Percentiles rank a stretch among this genome's conserved stretches.
phyloP scores from a whole-genome alignment of 2,888 invertebrate genomes.

The Drosophila stalkeri region DNA sequence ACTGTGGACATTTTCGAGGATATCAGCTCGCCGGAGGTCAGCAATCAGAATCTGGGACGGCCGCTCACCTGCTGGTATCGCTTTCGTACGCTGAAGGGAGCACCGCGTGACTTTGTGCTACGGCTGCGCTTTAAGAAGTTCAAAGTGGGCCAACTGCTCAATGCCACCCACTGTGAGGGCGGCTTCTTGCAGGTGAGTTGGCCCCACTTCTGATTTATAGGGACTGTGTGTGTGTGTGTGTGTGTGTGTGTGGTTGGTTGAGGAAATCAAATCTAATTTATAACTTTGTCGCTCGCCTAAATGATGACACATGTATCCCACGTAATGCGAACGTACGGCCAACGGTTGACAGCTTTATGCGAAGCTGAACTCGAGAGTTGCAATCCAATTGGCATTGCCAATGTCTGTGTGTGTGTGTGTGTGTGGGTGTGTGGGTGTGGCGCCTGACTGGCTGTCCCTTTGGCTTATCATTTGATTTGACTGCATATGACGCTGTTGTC shows the following conservation, averaged over 20 bases:
- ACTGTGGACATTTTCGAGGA: constrained; percentile 97
- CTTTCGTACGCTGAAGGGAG: constrained; percentile 94
- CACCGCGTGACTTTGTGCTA: constrained; percentile 95
- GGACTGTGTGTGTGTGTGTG: not conserved
- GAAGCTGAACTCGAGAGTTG: not conserved
- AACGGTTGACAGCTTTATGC: constrained; percentile 56
- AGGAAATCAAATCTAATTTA: constrained; percentile 81
- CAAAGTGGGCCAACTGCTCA: constrained; percentile 94
- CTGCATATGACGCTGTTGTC: constrained; percentile 43
- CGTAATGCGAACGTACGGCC: constrained; percentile 31
- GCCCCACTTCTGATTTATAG: constrained; percentile 70
- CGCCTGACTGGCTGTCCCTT: constrained; percentile 18
- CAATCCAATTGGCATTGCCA: constrained; percentile 40
- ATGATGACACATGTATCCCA: constrained; percentile 73
- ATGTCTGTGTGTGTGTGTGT: constrained; percentile 30
- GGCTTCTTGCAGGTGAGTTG: constrained; percentile 93
- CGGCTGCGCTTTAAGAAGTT: constrained; percentile 96
- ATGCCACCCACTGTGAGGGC: constrained; percentile 94
- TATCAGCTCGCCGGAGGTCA: constrained; percentile 94
- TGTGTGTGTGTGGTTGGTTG: not conserved
- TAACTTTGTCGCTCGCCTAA: constrained; percentile 58
- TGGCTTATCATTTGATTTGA: constrained; percentile 50
- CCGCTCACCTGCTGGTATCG: constrained; percentile 96
- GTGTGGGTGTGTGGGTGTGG: constrained; percentile 7
- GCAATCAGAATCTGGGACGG: constrained; percentile 92